Percentiles rank a stretch among this genome's conserved stretches.
Conservation (phyloP, 2,113 vertebrate species). For the Spilogale gracilis region DNA sequence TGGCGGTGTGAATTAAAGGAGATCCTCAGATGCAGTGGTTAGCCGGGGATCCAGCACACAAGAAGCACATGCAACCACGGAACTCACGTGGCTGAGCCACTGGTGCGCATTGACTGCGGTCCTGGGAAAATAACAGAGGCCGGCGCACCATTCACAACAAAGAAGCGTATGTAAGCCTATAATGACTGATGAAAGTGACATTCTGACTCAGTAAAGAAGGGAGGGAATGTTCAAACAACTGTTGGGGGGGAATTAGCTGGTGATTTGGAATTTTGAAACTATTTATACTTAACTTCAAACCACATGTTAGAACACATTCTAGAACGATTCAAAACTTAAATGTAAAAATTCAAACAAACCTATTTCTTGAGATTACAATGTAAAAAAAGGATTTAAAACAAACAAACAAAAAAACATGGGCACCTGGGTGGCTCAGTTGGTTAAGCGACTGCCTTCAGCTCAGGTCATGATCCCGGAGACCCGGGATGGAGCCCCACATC, state of each 20-base stretch:
- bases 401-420: too few species aligned
- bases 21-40: not conserved
- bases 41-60: rapidly evolving
- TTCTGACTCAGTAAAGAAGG: not conserved
- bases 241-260: not conserved
- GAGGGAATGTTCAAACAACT: not conserved
- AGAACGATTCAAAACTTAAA: not conserved
- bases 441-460: too few species aligned
- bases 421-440: too few species aligned
- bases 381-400: not conserved
- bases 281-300: not conserved
- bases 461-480: too few species aligned
- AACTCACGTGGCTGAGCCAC: not conserved
- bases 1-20: not conserved
- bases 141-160: too few species aligned
- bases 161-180: not conserved
- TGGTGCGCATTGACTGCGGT: rapidly evolving
- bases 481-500: too few species aligned
- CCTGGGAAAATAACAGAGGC: rapidly evolving
- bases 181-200: not conserved
- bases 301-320: not conserved
- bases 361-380: not conserved
- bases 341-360: not conserved
- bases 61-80: rapidly evolving
- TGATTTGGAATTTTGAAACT: not conserved